Percentiles rank a stretch among this genome's conserved stretches.
phyloP scores from a whole-genome alignment of 2,113 vertebrate genomes.

The Clinocottus analis region DNA sequence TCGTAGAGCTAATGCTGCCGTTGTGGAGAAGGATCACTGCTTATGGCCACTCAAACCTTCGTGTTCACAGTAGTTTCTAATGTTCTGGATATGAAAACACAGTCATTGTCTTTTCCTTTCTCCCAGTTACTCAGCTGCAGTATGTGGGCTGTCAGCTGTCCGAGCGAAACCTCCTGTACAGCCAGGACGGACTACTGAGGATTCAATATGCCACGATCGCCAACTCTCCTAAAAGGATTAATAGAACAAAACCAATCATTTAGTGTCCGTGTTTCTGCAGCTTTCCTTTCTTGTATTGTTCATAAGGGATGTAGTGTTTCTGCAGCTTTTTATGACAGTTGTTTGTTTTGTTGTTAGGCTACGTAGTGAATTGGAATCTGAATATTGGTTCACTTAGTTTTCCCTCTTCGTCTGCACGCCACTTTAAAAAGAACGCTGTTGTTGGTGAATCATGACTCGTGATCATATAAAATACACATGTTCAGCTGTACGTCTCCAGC shows the following conservation, averaged over 20 bases:
- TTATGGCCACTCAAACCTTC: slow-evolving; percentile 33
- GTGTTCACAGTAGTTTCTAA: slow-evolving; percentile 42
- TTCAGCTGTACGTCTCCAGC: slow-evolving; percentile 40
- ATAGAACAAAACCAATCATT: slow-evolving; percentile 46
- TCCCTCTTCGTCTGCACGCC: background rate
- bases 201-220: slow-evolving; percentile 64
- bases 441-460: slow-evolving; percentile 48
- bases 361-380: background rate
- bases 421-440: background rate
- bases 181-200: slow-evolving; percentile 40
- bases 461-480: slow-evolving; percentile 48
- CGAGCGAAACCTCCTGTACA: slow-evolving; percentile 19
- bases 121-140: slow-evolving; percentile 19
- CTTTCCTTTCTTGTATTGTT: slow-evolving; percentile 14
- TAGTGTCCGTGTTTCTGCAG: slow-evolving; percentile 15
- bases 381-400: slow-evolving; percentile 20
- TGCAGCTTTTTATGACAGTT: slow-evolving; percentile 2
- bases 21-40: slow-evolving; percentile 44
- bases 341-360: background rate
- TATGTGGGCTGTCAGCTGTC: slow-evolving; percentile 30
- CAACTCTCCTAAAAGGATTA: slow-evolving; percentile 12
- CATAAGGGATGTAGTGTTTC: background rate
- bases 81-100: slow-evolving; percentile 26
- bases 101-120: slow-evolving; percentile 15
- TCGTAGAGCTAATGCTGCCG: slow-evolving; percentile 53